Evolutionary conservation across 1,140 invertebrate genomes (phyloP), one percentile per base, ranked within the genome.

Genomic region (Galleria mellonella): DNA sequence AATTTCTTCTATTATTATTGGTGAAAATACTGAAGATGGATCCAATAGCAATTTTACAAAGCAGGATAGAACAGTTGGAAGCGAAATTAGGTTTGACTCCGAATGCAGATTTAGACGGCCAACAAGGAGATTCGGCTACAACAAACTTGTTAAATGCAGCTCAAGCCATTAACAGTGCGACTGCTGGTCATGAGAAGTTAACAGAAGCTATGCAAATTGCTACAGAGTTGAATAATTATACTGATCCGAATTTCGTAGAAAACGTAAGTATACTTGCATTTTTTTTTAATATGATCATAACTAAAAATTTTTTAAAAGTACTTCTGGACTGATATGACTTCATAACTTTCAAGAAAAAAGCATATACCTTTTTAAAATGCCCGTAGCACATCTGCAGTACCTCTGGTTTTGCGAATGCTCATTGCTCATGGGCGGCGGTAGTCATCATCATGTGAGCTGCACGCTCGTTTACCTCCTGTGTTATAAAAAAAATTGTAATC

Each of bases 191-290:
- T 17, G 83, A 87, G 40, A 87, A 86, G 31, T 62, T 86, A 7
- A 32, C 65, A 0, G 73, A 84, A 45, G 70, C 76, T 14, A 79
- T 76, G 56, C 72, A 71, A 23, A 72, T 75, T 51, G 74, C 83
- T 12, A 71, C 62, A 9, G 86, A 87, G 62, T 53, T 87, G n/a
- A 87, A 87, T 47, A 84, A 83, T 43, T 87, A 87, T 46, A 74
- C 79, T 40, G 86, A 87, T 55, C 83, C 86, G 11, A 86, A 87
- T 62, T 75, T 78, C 5, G 43, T 77, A 38, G 75, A 85, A 66
- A 82, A 81, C 46, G 83, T 86, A 62, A 60, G 70, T 61, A 10
- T 15, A 3, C 6, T 23, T n/a, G n/a, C n/a, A n/a, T n/a, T n/a
- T n/a, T n/a, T n/a, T n/a, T n/a, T n/a, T n/a, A n/a, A n/a, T n/a